Evolutionary conservation across 2,113 vertebrate species (phyloP), one percentile per base, ranked within the genome.

Genomic region (Seriola rivoliana): DNA sequence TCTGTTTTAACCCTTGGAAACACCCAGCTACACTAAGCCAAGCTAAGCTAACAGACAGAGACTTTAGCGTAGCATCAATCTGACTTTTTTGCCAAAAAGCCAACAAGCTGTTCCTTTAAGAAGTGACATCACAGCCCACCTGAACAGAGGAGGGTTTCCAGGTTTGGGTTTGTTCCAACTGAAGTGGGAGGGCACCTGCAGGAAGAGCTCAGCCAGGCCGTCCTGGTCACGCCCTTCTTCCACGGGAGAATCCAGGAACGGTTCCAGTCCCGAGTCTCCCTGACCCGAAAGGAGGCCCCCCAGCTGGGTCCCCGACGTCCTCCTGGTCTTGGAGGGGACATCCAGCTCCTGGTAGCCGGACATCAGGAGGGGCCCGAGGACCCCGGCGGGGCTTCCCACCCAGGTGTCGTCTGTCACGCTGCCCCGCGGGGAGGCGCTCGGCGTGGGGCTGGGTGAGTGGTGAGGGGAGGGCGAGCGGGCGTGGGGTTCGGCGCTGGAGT

Each of bases 121-220:
- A 62, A 34, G 32, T 23, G 4, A 67, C 1, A 19, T 21, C 4
- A 0, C 17, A 8, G 34, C 86, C 4, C 0, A 91, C 98, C 97
- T 97, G 95, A 97, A 98, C 88, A 99, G 95, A 46, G 97, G 97
- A 17, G 96, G 94, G 66, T 96, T 96, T 86, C 96, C 96, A 76
- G 96, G 97, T 93, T 97, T 98, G 91, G 97, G 97, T 95, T 97
- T 98, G 93, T 93, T 98, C 98, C 98, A 99, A 60, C 95, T 96
- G 94, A 98, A 99, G 84, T 95, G 96, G 42, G 96, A 96, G 82
- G 98, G 98, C 90, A 99, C 98, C 79, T 97, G 97, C 68, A 99
- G 96, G 91, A 97, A 99, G 73, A 99, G 96, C 84, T 99, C 97
- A 64, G 96, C 95, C 0, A 96, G 90, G 74, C 95, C 95, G 71